Conservation (phyloP, 1,140 invertebrate species). For the Galleria mellonella region DNA sequence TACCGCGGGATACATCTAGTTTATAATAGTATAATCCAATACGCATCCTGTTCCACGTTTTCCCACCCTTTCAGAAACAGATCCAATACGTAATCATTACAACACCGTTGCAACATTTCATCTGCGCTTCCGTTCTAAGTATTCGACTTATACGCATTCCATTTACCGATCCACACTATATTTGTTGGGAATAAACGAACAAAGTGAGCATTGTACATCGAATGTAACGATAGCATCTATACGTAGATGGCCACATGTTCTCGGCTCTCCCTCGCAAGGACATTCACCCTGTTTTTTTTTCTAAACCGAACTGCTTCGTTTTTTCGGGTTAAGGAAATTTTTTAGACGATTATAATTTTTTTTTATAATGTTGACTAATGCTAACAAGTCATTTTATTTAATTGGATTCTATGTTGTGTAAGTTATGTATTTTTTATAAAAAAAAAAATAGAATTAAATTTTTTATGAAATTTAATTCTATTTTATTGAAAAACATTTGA, state of each 20-base stretch:
- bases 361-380: constrained; percentile 27
- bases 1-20: too few relatives aligned
- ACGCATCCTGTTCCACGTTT: not conserved
- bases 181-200: not conserved
- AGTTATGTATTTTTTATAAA: too few relatives aligned
- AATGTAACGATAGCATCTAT: constrained; percentile 11
- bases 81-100: constrained; percentile 16
- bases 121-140: constrained; percentile 10
- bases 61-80: constrained; percentile 3
- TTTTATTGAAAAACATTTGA: too few relatives aligned
- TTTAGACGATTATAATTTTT: constrained; percentile 51
- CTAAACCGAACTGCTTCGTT: constrained; percentile 45
- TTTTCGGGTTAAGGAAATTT: constrained; percentile 21
- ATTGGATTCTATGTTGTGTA: constrained; percentile 13
- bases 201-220: constrained; percentile 27
- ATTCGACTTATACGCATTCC: not conserved
- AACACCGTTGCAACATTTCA: constrained; percentile 5
- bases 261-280: constrained; percentile 33
- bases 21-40: not conserved
- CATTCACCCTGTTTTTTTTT: constrained; percentile 53
- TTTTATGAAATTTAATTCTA: too few relatives aligned
- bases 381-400: constrained; percentile 50
- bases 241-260: constrained; percentile 14
- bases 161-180: constrained; percentile 5
- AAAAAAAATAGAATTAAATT: too few relatives aligned